Evolutionary conservation across 2,888 invertebrate species (phyloP).

Genomic region (Liodrosophila aerea): DNA sequence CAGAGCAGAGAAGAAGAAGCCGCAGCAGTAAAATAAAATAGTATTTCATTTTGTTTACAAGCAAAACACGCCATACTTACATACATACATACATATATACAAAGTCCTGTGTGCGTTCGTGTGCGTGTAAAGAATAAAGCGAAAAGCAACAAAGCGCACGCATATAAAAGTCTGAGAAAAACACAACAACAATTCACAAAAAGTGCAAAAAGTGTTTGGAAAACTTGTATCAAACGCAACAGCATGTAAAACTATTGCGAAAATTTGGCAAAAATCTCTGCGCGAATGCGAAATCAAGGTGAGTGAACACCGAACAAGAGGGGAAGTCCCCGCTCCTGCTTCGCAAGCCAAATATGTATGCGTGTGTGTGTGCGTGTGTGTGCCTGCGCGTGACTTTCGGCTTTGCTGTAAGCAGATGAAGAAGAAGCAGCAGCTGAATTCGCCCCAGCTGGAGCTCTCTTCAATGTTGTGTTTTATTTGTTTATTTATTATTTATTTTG

Average conservation of each 20-base stretch:
- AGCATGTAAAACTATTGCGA: conserved; percentile 67
- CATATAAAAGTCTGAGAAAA: conserved; percentile 12
- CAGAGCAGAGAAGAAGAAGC: not conserved
- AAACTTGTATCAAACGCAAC: conserved; percentile 62
- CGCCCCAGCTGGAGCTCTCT: conserved; percentile 20
- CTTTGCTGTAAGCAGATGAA: conserved; percentile 16
- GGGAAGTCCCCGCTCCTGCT: too few relatives aligned
- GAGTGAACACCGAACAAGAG: too few relatives aligned
- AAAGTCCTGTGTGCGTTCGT: conserved; percentile 11
- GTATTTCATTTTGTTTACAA: conserved; percentile 4
- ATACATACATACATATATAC: too few relatives aligned
- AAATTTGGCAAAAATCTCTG: conserved; percentile 69
- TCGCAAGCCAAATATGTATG: too few relatives aligned
- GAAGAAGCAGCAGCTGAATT: conserved; percentile 16
- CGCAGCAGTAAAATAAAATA: not conserved
- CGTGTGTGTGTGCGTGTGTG: not conserved
- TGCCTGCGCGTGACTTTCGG: conserved; percentile 3
- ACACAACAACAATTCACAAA: conserved; percentile 66
- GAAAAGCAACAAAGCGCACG: conserved; percentile 33
- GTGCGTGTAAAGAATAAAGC: conserved; percentile 2
- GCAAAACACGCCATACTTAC: conserved; percentile 31
- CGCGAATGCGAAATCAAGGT: conserved; percentile 67
- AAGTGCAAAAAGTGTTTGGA: conserved; percentile 68
- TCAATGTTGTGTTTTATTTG: conserved; percentile 33
- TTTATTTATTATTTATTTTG: conserved; percentile 16